Base-by-base conservation (phyloP, 2,113 vertebrate genomes). In the Crotophaga sulcirostris region DNA sequence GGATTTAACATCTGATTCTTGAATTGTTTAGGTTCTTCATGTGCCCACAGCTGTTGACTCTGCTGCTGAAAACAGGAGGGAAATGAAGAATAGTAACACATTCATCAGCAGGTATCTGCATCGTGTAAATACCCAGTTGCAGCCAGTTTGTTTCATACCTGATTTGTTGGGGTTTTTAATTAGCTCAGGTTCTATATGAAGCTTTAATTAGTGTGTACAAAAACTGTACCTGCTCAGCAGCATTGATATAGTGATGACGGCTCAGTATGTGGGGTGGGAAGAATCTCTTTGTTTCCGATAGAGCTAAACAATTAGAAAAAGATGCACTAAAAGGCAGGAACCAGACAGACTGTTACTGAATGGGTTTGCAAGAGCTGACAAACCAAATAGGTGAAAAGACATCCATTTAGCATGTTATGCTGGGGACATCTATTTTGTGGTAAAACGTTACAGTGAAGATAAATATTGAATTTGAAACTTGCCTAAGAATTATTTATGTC, bases 1-100 rank as follows among this genome's bases (percentile, higher is more conserved):
- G 67, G 68, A 93, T 84, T 94, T 93, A 84, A 91, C 83, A 84
- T 81, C 85, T 78, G 82, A 95, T 77, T 96, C 64, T 88, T 60
- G 60, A 81, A 72, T 92, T 89, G 68, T 44, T 31, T 13, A 34
- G 56, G 72, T 77, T 36, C n/a, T 90, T 74, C 26, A 0, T 44
- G 68, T 92, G 72, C 52, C 59, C 56, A 56, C 90, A 95, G 90
- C 55, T 94, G 90, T 75, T 94, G 82, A 42, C 31, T 89, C 14
- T 84, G 85, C 68, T 80, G 56, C 82, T 87, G 76, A 81, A 92
- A 87, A 68, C 72, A 60, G 85, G 79, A 92, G 79, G 52, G 29
- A 76, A 47, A 62, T 87, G 60, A 59, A 78, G 62, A 84, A 60
- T 7, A 44, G 51, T 62, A 86, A 60, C 52, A 60, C 7, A 8